phyloP scores from a whole-genome alignment of 2,888 invertebrate genomes.

The Chrysopilus asiliformis region DNA sequence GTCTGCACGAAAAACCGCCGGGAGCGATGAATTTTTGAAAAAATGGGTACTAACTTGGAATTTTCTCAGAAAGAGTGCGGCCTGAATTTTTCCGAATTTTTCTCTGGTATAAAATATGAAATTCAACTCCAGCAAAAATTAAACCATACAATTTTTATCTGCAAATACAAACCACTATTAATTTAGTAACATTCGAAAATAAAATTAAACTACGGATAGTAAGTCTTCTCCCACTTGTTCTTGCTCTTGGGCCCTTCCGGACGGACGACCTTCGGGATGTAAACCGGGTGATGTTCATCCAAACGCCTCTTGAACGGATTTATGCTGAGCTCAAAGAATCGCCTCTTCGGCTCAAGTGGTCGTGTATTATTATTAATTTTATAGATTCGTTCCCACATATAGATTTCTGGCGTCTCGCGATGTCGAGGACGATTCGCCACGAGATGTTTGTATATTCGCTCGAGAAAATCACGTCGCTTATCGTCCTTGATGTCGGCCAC shows the following conservation, averaged over 20 bases:
- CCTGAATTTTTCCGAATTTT: no score
- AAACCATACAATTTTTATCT: no score
- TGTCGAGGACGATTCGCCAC: slow-evolving; percentile 53
- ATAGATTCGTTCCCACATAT: slow-evolving; percentile 73
- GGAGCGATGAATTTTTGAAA: no score
- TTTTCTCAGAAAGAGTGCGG: no score
- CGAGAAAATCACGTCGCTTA: slow-evolving; percentile 55
- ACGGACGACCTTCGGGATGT: slow-evolving; percentile 55
- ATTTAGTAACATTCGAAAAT: no score
- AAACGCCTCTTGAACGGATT: slow-evolving; percentile 50
- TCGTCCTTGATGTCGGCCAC: slow-evolving; percentile 56
- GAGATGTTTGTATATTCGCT: slow-evolving; percentile 52
- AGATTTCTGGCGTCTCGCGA: slow-evolving; percentile 51
- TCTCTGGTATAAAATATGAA: no score
- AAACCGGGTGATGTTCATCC: slow-evolving; percentile 51
- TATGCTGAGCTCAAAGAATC: slow-evolving; percentile 55
- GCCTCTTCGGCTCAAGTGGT: slow-evolving; percentile 50
- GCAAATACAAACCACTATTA: no score
- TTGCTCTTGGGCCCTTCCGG: slow-evolving; percentile 45
- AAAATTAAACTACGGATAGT: slow-evolving; percentile 47
- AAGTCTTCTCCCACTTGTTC: slow-evolving; percentile 51
- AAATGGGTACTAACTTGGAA: no score
- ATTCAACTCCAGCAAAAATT: background rate
- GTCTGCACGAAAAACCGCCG: no score
- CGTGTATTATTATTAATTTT: slow-evolving; percentile 57